Evolutionary conservation across 2,888 invertebrate species (phyloP).

Genomic region (Tribolium freemani): DNA sequence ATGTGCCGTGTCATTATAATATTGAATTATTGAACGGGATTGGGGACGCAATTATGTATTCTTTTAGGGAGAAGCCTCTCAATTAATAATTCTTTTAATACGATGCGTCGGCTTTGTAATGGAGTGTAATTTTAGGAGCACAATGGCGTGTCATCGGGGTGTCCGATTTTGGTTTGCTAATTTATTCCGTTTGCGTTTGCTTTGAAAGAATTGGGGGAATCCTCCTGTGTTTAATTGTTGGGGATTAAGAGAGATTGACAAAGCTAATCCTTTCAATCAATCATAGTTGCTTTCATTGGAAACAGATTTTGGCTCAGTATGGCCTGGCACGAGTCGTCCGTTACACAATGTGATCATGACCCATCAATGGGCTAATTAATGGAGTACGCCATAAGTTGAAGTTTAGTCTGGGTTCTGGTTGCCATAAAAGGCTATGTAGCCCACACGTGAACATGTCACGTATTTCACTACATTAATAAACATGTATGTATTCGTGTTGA

Average conservation of each 20-base stretch:
- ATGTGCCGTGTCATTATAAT: conserved; percentile 36
- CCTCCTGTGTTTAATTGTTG: conserved; percentile 1
- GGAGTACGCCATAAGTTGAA: conserved; percentile 26
- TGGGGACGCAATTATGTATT: conserved; percentile 54
- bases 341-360: conserved; percentile 10
- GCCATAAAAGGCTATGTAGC: conserved; percentile 32
- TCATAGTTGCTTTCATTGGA: neutral
- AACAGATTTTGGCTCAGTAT: neutral
- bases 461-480: conserved; percentile 34
- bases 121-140: neutral
- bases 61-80: conserved; percentile 53
- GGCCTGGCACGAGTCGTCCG: neutral
- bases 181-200: conserved; percentile 20
- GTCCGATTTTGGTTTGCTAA: conserved; percentile 23
- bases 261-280: neutral
- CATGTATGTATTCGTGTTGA: conserved; percentile 35
- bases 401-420: conserved; percentile 37
- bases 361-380: conserved; percentile 33
- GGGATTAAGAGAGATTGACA: neutral
- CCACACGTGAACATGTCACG: conserved; percentile 33
- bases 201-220: neutral
- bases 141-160: neutral
- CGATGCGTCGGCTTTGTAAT: conserved; percentile 20
- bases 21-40: conserved; percentile 52
- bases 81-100: conserved; percentile 55